Evolutionary conservation across 2,888 invertebrate species (phyloP).

Genomic region (Epirrhoe tristata): DNA sequence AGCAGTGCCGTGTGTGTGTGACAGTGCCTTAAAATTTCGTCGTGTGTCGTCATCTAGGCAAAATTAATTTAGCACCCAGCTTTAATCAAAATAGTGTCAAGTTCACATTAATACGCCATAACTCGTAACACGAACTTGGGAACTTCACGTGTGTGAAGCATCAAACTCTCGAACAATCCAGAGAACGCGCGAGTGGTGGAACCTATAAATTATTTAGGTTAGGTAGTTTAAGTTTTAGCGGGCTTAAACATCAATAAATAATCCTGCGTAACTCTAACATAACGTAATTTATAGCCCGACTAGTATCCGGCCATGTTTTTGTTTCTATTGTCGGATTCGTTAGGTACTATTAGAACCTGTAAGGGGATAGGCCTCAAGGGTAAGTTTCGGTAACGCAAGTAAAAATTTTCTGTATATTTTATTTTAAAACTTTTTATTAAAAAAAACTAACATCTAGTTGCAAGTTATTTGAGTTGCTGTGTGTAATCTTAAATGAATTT

Average conservation of each 20-base stretch:
- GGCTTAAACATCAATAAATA: constrained; percentile 61
- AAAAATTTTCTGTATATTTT: too few relatives aligned
- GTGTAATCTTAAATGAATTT: too few relatives aligned
- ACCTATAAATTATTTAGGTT: constrained; percentile 67
- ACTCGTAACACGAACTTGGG: constrained; percentile 48
- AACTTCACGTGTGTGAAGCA: constrained; percentile 47
- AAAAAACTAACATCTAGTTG: too few relatives aligned
- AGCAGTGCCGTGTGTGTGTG: too few relatives aligned
- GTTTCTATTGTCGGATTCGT: not conserved
- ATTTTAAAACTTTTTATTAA: too few relatives aligned
- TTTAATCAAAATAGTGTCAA: constrained; percentile 40
- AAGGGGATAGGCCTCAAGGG: too few relatives aligned
- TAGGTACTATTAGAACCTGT: too few relatives aligned
- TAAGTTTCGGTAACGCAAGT: too few relatives aligned
- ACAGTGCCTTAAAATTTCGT: too few relatives aligned
- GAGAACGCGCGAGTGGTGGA: constrained; percentile 56
- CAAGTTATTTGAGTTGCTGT: too few relatives aligned
- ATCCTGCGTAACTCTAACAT: constrained; percentile 51
- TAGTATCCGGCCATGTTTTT: not conserved
- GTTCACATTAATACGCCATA: constrained; percentile 46
- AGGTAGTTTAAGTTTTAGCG: constrained; percentile 63
- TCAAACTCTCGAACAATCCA: constrained; percentile 64
- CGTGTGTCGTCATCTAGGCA: constrained; percentile 7
- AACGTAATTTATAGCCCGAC: constrained; percentile 53
- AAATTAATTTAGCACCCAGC: constrained; percentile 27